Base-by-base conservation (phyloP, 2,113 vertebrate species). In the Xenus cinereus region DNA sequence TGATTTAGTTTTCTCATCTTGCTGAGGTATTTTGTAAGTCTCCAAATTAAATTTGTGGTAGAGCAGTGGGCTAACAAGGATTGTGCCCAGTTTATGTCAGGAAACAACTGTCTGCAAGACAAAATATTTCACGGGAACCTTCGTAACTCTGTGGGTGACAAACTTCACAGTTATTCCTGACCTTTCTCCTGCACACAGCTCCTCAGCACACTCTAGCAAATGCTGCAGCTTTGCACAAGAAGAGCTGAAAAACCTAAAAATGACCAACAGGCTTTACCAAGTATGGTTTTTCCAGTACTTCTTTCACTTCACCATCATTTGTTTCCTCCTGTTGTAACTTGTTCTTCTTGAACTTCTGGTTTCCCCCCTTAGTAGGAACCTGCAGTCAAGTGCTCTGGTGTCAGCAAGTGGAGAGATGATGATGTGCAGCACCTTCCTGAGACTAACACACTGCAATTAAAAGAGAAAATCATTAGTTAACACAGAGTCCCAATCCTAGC, bases 101-200 rank as follows among this genome's bases (percentile, higher is more conserved):
- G 88, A 84, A 93, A 88, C 37, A 92, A 54, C 72, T 92, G 64
- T 33, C 68, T 83, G 26, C n/a, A 80, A 95, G 45, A 85, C 75
- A 83, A 85, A 91, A 32, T 80, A 71, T 54, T 94, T 91, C 82
- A 81, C 41, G 43, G 46, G 53, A 95, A 68, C 46, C 39, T 83
- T 86, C 90, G 54, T 30, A 86, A 63, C 48, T 86, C 39, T 32
- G n/a, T 2, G 5, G 63, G 32, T 79, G 62, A 84, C 77, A 75
- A 73, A 57, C 63, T 82, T 74, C 68, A 78, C 68, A 78, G 59
- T 84, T 59, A 71, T 63, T 63, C 26, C n/a, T 92, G 90, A 90
- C 79, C 64, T 94, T 93, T 84, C 22, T 41, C 51, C 74, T 62
- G 68, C 33, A 46, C 23, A 16, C 21, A 74, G 32, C 32, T 88